A percentile compares a stretch with the other conserved stretches of the same genome.
phyloP scores from a whole-genome alignment of 2,797 vertebrate genomes.

The Pangasius larnaudii region DNA sequence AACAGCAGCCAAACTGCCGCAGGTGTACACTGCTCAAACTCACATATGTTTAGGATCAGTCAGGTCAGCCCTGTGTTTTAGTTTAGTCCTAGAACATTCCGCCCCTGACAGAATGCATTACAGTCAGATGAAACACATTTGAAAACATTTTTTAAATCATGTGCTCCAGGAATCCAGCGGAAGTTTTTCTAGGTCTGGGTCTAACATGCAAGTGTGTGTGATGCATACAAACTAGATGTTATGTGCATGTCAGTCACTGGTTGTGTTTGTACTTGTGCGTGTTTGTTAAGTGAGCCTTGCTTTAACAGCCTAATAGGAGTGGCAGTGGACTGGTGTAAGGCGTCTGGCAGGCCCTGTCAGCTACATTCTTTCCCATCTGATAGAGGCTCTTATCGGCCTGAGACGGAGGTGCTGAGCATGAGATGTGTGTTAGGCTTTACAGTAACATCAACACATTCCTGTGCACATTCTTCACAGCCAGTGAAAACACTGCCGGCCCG shows the following conservation, averaged over 20 bases:
- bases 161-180: conserved; percentile 23
- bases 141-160: conserved; percentile 13
- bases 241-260: conserved; percentile 18
- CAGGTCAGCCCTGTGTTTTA: conserved; percentile 35
- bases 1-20: conserved; percentile 3
- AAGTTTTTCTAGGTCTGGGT: conserved; percentile 17
- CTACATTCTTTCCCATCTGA: conserved; percentile 68
- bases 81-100: conserved; percentile 40
- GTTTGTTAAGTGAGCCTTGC: conserved; percentile 24
- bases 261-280: conserved; percentile 10
- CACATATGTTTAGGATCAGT: conserved; percentile 49
- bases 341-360: conserved; percentile 54
- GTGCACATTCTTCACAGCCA: conserved; percentile 64
- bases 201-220: conserved; percentile 12
- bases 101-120: conserved; percentile 48
- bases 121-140: conserved; percentile 22
- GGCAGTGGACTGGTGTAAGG: conserved; percentile 38
- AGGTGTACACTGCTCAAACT: conserved; percentile 37
- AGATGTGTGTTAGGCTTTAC: conserved; percentile 64
- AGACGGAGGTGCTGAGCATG: conserved; percentile 64
- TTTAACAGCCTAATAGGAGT: conserved; percentile 25
- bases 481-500: conserved; percentile 65
- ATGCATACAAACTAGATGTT: conserved; percentile 9
- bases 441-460: conserved; percentile 71
- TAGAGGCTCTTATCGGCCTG: conserved; percentile 64